Evolutionary conservation across 2,113 vertebrate species (phyloP).

Genomic region (Semicossyphus pulcher): DNA sequence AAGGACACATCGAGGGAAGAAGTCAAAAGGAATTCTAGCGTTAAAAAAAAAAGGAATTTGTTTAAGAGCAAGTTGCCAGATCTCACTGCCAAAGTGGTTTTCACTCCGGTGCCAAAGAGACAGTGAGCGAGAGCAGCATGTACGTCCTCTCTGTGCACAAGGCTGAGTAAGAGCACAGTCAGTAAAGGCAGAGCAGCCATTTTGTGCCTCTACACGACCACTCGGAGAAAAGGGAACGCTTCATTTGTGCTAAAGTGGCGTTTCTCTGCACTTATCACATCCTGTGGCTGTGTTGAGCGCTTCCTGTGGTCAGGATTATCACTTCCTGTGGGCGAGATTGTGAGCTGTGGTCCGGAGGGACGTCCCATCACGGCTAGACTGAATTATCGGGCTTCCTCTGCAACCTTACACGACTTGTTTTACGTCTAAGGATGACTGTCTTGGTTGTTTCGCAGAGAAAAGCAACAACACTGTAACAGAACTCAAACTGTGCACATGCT

Average conservation of each 20-base stretch:
- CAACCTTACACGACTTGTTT: constrained; percentile 18
- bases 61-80: constrained; percentile 51
- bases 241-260: constrained; percentile 71
- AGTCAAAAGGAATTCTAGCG: constrained; percentile 44
- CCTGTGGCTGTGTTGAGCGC: constrained; percentile 57
- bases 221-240: constrained; percentile 58
- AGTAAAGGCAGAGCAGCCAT: constrained; percentile 43
- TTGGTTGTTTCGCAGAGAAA: constrained; percentile 1
- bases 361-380: constrained; percentile 23
- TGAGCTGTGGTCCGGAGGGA: constrained; percentile 55
- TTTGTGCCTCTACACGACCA: constrained; percentile 53
- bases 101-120: constrained; percentile 53
- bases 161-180: constrained; percentile 16
- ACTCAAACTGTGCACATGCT: background rate
- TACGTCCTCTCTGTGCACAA: constrained; percentile 55
- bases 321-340: constrained; percentile 74
- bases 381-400: constrained; percentile 18
- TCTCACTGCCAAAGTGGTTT: constrained; percentile 63
- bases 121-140: constrained; percentile 41
- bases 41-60: constrained; percentile 46
- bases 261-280: constrained; percentile 60
- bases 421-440: constrained; percentile 2
- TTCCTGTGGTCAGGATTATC: constrained; percentile 79
- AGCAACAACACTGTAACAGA: too few species aligned
- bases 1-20: constrained; percentile 31